Evolutionary conservation across 92 coral and sea anemone species (phyloP).

Genomic region (Micromussa lordhowensis): DNA sequence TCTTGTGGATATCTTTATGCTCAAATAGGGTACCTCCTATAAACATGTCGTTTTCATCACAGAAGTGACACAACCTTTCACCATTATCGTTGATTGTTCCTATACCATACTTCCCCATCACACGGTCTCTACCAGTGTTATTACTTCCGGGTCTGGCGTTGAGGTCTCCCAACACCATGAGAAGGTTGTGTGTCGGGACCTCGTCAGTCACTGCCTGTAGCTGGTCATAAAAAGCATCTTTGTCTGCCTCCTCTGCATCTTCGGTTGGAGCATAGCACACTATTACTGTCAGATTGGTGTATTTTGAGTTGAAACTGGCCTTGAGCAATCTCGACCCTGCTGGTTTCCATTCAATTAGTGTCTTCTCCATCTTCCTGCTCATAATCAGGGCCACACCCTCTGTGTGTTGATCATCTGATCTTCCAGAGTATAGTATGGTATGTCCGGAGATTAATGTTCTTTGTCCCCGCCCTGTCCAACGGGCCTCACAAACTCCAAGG

Average conservation of each 20-base stretch:
- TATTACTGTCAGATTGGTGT: slow-evolving; percentile 34
- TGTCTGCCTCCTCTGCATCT: slow-evolving; percentile 20
- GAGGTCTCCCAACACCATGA: neutral
- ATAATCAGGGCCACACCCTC: slow-evolving; percentile 35
- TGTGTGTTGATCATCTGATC: slow-evolving; percentile 17
- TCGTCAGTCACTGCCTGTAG: slow-evolving; percentile 3
- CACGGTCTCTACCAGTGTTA: neutral
- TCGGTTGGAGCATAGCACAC: slow-evolving; percentile 46
- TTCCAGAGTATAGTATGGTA: neutral
- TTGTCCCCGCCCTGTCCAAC: too few relatives aligned
- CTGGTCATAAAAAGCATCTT: slow-evolving; percentile 4
- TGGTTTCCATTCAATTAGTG: slow-evolving; percentile 43
- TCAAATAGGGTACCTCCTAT: neutral
- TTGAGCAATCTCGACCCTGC: slow-evolving; percentile 12
- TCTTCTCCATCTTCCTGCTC: slow-evolving; percentile 24
- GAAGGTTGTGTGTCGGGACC: neutral
- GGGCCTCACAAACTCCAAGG: too few relatives aligned
- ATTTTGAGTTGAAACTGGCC: slow-evolving; percentile 45
- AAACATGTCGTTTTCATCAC: neutral
- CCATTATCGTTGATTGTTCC: neutral
- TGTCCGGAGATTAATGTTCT: too few relatives aligned
- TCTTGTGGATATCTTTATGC: neutral
- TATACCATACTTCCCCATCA: neutral
- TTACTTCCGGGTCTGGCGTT: neutral
- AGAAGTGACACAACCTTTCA: neutral